phyloP scores from a whole-genome alignment of 1,140 invertebrate species.

The Luehdorfia chinensis region DNA sequence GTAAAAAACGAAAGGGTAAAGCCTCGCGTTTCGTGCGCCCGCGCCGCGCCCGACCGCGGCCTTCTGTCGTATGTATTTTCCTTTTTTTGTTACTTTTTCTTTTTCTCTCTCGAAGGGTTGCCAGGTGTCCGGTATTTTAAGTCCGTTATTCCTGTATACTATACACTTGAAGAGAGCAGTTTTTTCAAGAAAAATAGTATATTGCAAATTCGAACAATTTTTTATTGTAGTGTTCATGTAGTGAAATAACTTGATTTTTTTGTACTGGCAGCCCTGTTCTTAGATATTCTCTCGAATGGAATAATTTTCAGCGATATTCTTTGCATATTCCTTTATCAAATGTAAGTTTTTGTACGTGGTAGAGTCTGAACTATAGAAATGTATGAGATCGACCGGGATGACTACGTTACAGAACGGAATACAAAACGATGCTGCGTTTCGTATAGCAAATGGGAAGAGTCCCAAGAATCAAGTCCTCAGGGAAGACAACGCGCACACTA shows the following conservation, averaged over 20 bases:
- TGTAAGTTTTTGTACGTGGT: too few species aligned
- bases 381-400: too few species aligned
- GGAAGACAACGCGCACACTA: too few species aligned
- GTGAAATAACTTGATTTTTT: constrained; percentile 10
- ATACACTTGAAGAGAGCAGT: constrained; percentile 7
- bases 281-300: too few species aligned
- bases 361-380: too few species aligned
- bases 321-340: too few species aligned
- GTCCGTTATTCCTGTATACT: constrained; percentile 16
- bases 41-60: constrained; percentile 44
- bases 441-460: too few species aligned
- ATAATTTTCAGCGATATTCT: constrained; percentile 28
- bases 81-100: constrained; percentile 30
- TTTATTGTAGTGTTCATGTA: neutral
- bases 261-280: constrained; percentile 8
- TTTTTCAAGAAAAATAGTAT: constrained; percentile 14
- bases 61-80: constrained; percentile 59
- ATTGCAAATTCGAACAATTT: constrained; percentile 10
- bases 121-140: constrained; percentile 24
- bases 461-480: too few species aligned
- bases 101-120: constrained; percentile 31
- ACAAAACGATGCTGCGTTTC: too few species aligned
- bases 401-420: too few species aligned
- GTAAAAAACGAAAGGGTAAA: constrained; percentile 69
- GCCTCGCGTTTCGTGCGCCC: constrained; percentile 55